Conservation (phyloP, 2,797 vertebrate species). For the Anguilla obscura region DNA sequence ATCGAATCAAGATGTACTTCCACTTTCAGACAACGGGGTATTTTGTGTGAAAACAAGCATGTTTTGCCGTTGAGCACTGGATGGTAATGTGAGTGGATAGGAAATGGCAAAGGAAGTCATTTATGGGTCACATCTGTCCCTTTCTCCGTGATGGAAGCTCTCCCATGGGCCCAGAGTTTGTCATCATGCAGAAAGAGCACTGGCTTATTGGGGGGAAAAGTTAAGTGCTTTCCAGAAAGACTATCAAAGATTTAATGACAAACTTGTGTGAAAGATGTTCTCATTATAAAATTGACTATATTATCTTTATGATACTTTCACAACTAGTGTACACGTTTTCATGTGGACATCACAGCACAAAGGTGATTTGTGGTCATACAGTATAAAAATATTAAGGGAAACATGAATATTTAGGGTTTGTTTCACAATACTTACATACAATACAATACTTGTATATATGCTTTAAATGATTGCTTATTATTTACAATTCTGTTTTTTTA, state of each 20-base stretch:
- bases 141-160: not conserved
- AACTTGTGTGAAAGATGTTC: not conserved
- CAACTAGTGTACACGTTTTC: not conserved
- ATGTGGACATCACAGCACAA: not conserved
- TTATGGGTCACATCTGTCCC: conserved; percentile 17
- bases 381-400: not conserved
- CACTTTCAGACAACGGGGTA: conserved; percentile 8
- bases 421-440: no score
- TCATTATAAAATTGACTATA: not conserved
- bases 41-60: conserved; percentile 5
- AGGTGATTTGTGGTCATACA: not conserved
- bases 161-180: not conserved
- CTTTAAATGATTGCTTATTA: not conserved
- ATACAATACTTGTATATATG: no score
- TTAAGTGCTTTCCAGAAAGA: conserved; percentile 1
- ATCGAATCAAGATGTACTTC: not conserved
- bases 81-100: not conserved
- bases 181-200: not conserved
- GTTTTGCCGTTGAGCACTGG: not conserved
- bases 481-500: not conserved
- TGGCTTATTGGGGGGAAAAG: not conserved
- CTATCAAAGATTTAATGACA: not conserved
- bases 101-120: conserved; percentile 8
- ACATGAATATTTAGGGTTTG: no score
- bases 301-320: not conserved